Base-by-base conservation (phyloP, 2,797 vertebrate genomes). In the Sebastes diaconus region DNA sequence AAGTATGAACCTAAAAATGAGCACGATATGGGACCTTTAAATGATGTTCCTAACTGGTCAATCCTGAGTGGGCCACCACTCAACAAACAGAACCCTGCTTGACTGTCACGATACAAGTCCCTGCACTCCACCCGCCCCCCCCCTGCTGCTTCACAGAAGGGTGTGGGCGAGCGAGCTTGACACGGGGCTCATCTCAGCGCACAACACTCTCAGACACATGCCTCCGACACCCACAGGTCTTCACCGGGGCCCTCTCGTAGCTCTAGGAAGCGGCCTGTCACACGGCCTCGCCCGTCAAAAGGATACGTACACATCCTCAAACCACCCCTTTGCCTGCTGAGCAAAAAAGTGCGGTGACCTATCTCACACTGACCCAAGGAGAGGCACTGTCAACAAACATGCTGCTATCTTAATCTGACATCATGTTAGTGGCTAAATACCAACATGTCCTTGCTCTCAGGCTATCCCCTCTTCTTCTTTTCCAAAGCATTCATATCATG, bases 381-480 rank as follows among this genome's bases (percentile, higher is more conserved):
- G 75, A 70, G 32, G 32, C 6, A 12, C 16, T 63, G 74, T 80
- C 81, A 77, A 58, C 78, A 76, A 76, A 81, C 61, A 73, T 8
- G 61, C 71, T 22, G 30, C 72, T 24, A 70, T 81, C 87, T 71
- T 57, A 73, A 81, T 83, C 65, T 70, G 76, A 39, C 75, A 75
- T 55, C 6, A n/a, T 42, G 68, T 65, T 52, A 66, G 54, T 72
- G 6, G 7, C n/a, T 78, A 85, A 84, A 91, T 72, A 87, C 63
- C 65, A 79, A 16, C 63, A 61, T 5, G 58, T 60, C 68, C 55
- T 80, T 79, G 61, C 78, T 82, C 39, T 61, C 20, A 42, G 32
- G 46, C 58, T 14, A 20, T 32, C 6, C 39, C 11, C 61, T 22
- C 34, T 39, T 27, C 34, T 39, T 27, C 22, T 25, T 13, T 64